phyloP scores from a whole-genome alignment of 2,113 vertebrate genomes.

The Uropsilus gracilis region DNA sequence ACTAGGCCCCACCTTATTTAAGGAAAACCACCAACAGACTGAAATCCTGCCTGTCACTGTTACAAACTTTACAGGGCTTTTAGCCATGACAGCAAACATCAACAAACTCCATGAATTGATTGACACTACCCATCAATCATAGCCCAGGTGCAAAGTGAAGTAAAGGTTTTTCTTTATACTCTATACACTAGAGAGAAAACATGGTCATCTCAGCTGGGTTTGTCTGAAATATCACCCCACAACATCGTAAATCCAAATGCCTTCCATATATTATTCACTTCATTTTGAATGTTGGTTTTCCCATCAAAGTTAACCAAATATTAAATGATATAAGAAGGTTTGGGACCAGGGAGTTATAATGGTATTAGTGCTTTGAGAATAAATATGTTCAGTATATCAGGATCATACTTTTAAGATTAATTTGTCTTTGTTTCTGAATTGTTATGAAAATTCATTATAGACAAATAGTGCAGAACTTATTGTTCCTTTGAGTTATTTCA shows the following conservation, averaged over 20 bases:
- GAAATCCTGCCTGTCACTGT: background rate
- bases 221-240: constrained; percentile 59
- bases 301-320: background rate
- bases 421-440: background rate
- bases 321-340: constrained; percentile 10
- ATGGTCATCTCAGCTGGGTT: constrained; percentile 29
- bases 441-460: background rate
- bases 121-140: constrained; percentile 75
- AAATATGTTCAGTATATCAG: background rate
- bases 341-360: background rate
- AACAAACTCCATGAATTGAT: constrained; percentile 56
- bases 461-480: background rate
- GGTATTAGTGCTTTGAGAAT: background rate
- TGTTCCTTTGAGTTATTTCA: background rate
- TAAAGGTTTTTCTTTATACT: constrained; percentile 41
- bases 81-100: constrained; percentile 28
- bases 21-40: background rate
- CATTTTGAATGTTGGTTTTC: constrained; percentile 4
- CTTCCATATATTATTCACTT: constrained; percentile 34
- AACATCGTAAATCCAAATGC: constrained; percentile 59
- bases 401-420: background rate
- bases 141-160: constrained; percentile 20
- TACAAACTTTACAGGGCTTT: constrained; percentile 25
- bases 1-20: background rate
- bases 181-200: constrained; percentile 55